Evolutionary conservation across 2,797 vertebrate genomes (phyloP).

Genomic region (Tragopan temminckii): DNA sequence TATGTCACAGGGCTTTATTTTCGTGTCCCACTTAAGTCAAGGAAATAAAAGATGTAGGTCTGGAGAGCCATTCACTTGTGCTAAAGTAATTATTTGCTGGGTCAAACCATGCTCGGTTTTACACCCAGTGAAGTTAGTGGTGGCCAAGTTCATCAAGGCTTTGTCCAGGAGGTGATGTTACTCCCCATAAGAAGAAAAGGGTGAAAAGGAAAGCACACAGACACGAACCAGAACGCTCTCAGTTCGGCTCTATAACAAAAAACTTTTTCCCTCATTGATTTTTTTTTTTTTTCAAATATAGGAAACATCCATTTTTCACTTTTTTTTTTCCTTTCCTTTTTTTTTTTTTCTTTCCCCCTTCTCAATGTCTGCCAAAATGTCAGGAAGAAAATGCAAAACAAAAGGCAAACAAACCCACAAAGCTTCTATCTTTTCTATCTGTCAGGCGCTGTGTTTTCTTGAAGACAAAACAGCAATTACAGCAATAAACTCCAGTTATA

Average conservation of each 20-base stretch:
- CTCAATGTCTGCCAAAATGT: neutral
- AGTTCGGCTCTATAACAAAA: no score
- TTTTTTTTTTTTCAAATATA: neutral
- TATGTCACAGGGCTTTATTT: neutral
- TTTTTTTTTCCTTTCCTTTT: no score
- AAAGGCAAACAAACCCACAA: neutral
- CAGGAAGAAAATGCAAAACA: neutral
- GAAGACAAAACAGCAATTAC: neutral
- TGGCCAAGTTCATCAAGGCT: neutral
- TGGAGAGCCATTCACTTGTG: neutral
- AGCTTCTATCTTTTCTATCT: neutral
- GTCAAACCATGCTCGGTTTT: neutral
- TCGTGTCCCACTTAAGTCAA: neutral
- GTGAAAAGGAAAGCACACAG: neutral
- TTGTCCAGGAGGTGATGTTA: neutral
- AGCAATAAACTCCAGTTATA: neutral
- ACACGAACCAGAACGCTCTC: neutral
- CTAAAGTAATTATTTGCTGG: no score
- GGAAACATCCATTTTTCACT: neutral
- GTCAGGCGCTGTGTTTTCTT: neutral
- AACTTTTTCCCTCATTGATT: neutral
- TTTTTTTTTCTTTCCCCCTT: no score
- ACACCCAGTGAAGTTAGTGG: no score
- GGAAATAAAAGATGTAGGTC: neutral
- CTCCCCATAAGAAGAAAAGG: rapidly evolving